A percentile compares a stretch with the other conserved stretches of the same genome.
Evolutionary conservation across 2,888 invertebrate genomes (phyloP).

Genomic region (Caenorhabditis sp.): DNA sequence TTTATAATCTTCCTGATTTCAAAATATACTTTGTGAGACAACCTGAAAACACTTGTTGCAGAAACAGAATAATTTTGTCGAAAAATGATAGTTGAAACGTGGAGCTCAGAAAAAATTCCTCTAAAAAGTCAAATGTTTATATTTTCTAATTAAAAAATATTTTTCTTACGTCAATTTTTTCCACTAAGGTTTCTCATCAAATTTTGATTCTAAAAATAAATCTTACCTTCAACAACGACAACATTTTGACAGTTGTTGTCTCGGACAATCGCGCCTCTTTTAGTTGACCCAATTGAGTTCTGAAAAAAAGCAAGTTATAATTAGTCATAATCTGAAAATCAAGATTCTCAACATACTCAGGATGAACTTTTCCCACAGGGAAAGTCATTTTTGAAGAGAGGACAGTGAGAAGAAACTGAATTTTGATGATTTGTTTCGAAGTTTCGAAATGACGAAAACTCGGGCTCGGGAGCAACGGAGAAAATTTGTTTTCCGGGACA

Average conservation of each 20-base stretch:
- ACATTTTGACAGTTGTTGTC: slow-evolving; percentile 49
- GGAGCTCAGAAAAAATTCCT: no score
- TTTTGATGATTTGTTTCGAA: not conserved
- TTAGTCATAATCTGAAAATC: not conserved
- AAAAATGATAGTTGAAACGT: no score
- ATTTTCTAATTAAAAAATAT: no score
- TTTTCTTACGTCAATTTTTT: not conserved
- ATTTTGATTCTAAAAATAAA: slow-evolving; percentile 1
- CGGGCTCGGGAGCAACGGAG: not conserved
- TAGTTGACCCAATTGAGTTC: slow-evolving; percentile 51
- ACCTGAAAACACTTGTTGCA: no score
- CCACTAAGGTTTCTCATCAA: not conserved
- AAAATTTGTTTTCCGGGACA: not conserved
- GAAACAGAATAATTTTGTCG: no score
- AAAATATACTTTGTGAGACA: no score
- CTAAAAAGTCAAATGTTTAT: no score
- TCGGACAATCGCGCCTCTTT: slow-evolving; percentile 50
- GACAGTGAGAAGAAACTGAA: not conserved
- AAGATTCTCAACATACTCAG: not conserved
- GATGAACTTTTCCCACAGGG: not conserved
- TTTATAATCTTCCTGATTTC: no score
- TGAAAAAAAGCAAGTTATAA: slow-evolving; percentile 19
- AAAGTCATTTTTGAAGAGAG: not conserved
- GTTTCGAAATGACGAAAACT: not conserved
- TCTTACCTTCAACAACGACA: slow-evolving; percentile 47